Evolutionary conservation across 2,888 invertebrate species (phyloP), one percentile per base, ranked within the genome.

Genomic region (Drosophila atripex): DNA sequence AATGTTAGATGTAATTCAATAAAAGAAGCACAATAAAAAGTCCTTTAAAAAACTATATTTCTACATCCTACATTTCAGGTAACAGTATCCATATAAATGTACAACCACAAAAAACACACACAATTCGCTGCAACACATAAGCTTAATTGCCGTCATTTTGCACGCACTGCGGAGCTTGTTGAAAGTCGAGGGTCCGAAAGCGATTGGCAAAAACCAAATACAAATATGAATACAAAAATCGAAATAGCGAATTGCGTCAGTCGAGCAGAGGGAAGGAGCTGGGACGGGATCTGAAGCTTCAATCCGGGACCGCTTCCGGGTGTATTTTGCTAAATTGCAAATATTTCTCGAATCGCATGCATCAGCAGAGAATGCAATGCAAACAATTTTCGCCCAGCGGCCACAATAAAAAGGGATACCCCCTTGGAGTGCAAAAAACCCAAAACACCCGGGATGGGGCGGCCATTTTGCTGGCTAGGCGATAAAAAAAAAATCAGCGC

Each of bases 281-380:
- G 38, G 11, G n/a, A 1, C 35, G 35, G 2, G 35, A 35, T 35
- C 72, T 71, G 54, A 55, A 55, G 70, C 71, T 43, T 63, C 64
- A 65, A 64, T 64, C 52, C 65, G 65, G 55, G n/a, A 58, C 76
- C 71, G 80, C 84, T 83, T 85, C 86, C 88, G 76, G 82, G 73
- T 75, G 72, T 68, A 83, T 88, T 86, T 85, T 88, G 88, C 88
- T 86, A 85, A 85, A 88, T 85, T 85, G 84, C 84, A 85, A 85
- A 88, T 88, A 85, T 88, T 88, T 88, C 77, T 74, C 86, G 84
- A 86, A 83, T 77, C 85, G 72, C 87, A 80, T 77, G 77, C 82
- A 76, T 72, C 85, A 77, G 78, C 87, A 84, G 69, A 58, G 72
- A 68, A 64, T 71, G 69, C 71, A 77, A 80, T 76, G 82, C 88